Conservation (phyloP, 2,797 vertebrate genomes). For the Phalloptychus januarius region DNA sequence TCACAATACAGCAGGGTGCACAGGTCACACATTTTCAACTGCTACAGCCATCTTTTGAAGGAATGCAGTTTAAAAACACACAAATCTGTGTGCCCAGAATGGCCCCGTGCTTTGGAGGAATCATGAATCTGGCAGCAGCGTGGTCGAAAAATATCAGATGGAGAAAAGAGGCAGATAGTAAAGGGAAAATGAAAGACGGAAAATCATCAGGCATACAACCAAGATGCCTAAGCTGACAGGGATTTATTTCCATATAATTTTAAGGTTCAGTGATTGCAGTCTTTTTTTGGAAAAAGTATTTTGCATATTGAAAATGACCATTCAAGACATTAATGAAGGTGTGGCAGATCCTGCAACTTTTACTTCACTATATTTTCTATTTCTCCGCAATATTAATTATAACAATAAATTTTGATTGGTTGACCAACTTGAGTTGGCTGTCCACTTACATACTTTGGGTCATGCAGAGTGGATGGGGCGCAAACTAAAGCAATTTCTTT, state of each 20-base stretch:
- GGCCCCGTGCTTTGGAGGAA: constrained; percentile 21
- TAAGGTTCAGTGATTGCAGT: constrained; percentile 37
- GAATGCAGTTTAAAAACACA: constrained; percentile 14
- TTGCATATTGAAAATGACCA: not conserved
- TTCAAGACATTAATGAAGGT: not conserved
- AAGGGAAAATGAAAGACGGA: constrained; percentile 12
- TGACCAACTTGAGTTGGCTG: no score
- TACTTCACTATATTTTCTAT: not conserved
- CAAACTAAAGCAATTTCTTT: not conserved
- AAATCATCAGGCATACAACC: constrained; percentile 20
- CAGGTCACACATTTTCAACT: constrained; percentile 7
- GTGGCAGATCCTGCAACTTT: not conserved
- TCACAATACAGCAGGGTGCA: not conserved
- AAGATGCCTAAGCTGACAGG: constrained; percentile 13
- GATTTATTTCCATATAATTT: constrained; percentile 34
- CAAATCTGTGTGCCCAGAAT: constrained; percentile 28
- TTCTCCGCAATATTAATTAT: no score
- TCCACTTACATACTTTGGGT: not conserved
- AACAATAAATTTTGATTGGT: not conserved
- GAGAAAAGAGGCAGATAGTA: constrained; percentile 18
- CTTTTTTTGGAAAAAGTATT: not conserved
- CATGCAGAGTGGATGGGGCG: not conserved
- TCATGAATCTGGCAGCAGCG: constrained; percentile 29
- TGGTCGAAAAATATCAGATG: constrained; percentile 19
- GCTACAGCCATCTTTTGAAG: not conserved